Conservation (phyloP, 2,888 invertebrate genomes). For the Ichneumon xanthorius region DNA sequence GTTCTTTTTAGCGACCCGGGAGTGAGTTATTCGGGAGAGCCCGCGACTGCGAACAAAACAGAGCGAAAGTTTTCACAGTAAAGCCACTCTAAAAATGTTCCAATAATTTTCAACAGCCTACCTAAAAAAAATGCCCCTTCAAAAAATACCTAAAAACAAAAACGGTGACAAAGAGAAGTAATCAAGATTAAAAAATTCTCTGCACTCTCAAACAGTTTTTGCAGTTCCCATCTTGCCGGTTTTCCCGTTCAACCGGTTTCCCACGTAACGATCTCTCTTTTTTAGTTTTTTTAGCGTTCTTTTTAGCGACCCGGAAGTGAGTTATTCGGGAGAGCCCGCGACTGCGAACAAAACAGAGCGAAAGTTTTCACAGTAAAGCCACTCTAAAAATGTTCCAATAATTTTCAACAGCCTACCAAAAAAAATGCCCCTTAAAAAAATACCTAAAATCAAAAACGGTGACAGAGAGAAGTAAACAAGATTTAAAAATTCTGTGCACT, state of each 20-base stretch:
- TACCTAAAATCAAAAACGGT: background rate
- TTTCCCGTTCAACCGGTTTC: too few species aligned
- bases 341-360: background rate
- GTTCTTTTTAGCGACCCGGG: background rate
- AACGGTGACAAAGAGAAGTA: too few species aligned
- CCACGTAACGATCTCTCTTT: background rate
- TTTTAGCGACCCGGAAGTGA: conserved; percentile 10
- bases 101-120: too few species aligned
- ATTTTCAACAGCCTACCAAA: too few species aligned
- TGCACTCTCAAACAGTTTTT: background rate
- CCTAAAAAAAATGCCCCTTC: too few species aligned
- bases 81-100: too few species aligned
- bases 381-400: too few species aligned
- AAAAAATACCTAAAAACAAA: background rate
- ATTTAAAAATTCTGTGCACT: background rate
- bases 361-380: too few species aligned
- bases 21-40: conserved; percentile 4
- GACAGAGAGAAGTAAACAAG: too few species aligned
- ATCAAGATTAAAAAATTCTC: background rate
- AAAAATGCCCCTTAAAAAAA: too few species aligned
- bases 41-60: background rate
- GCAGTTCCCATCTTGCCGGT: background rate
- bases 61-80: too few species aligned
- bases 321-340: background rate
- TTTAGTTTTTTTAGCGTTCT: background rate